phyloP scores from a whole-genome alignment of 2,888 invertebrate species.

The Hirtodrosophila histrioides region DNA sequence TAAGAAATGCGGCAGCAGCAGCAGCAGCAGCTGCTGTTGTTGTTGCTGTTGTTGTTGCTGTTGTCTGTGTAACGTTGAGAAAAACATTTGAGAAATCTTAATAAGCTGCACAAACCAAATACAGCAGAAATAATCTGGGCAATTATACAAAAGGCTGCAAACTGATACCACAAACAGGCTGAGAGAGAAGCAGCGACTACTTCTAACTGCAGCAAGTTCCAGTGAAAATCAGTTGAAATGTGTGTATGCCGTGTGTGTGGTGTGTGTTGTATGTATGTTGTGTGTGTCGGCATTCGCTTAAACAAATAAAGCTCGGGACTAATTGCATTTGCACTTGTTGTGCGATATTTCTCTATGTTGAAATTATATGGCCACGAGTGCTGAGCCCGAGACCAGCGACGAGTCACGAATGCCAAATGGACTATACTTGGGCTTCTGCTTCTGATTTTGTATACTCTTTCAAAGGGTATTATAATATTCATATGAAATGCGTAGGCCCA shows the following conservation, averaged over 20 bases:
- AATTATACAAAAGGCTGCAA: conserved; percentile 63
- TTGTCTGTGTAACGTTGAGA: conserved; percentile 3
- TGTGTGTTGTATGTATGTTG: conserved; percentile 5
- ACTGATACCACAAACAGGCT: conserved; percentile 59
- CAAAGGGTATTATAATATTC: no score
- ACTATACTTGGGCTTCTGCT: conserved; percentile 4
- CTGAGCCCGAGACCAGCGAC: conserved; percentile 25
- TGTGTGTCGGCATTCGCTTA: conserved; percentile 68
- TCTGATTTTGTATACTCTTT: conserved; percentile 21
- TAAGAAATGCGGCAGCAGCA: not conserved
- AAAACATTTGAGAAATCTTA: conserved; percentile 67
- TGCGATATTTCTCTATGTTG: conserved; percentile 75
- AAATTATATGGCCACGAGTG: conserved; percentile 67
- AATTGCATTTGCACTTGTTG: conserved; percentile 79
- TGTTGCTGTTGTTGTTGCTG: conserved; percentile 8
- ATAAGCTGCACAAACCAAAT: conserved; percentile 71
- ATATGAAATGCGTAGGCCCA: no score
- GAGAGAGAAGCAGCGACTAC: conserved; percentile 23
- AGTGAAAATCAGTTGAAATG: conserved; percentile 30
- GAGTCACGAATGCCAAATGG: conserved; percentile 57
- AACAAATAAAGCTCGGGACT: conserved; percentile 76
- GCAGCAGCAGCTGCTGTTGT: conserved; percentile 3
- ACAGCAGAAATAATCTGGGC: conserved; percentile 67
- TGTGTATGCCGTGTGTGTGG: conserved; percentile 2
- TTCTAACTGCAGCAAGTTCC: conserved; percentile 40